Evolutionary conservation across 1,140 invertebrate species (phyloP).

Genomic region (Caenorhabditis tropicalis): DNA sequence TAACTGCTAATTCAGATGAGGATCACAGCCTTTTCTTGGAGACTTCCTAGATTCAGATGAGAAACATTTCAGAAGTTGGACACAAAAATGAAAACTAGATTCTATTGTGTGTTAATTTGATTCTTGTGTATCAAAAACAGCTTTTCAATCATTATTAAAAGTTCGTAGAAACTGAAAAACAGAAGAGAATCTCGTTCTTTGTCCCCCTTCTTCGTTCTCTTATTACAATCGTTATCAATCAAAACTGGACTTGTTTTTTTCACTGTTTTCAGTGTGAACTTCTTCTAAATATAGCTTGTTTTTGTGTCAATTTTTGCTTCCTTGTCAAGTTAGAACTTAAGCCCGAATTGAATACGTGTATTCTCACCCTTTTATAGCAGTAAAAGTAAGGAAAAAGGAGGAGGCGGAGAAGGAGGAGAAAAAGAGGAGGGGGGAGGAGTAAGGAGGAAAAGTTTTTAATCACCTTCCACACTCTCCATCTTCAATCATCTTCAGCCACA

Average conservation of each 20-base stretch:
- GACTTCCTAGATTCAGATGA: no score
- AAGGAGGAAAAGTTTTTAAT: slow-evolving; percentile 6
- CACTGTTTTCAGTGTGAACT: not conserved
- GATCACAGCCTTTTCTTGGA: no score
- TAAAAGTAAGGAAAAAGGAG: not conserved
- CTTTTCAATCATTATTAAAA: not conserved
- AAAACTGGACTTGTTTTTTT: slow-evolving; percentile 22
- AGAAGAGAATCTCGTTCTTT: slow-evolving; percentile 28
- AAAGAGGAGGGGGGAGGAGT: not conserved
- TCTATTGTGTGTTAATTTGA: not conserved
- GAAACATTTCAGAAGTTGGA: no score
- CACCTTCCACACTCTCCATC: slow-evolving; percentile 24
- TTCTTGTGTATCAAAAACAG: not conserved
- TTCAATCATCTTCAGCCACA: slow-evolving; percentile 15
- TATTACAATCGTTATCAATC: not conserved
- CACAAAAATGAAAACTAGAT: no score
- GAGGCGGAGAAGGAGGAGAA: not conserved
- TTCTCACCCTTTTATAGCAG: slow-evolving; percentile 20
- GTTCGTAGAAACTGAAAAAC: not conserved
- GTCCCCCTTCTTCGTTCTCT: not conserved
- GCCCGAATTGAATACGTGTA: not conserved
- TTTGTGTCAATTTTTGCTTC: not conserved
- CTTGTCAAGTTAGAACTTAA: not conserved
- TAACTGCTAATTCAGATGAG: no score
- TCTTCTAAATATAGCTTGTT: not conserved